Evolutionary conservation across 2,797 vertebrate genomes (phyloP), one percentile per base, ranked within the genome.

Genomic region (Sebastolobus altivelis): DNA sequence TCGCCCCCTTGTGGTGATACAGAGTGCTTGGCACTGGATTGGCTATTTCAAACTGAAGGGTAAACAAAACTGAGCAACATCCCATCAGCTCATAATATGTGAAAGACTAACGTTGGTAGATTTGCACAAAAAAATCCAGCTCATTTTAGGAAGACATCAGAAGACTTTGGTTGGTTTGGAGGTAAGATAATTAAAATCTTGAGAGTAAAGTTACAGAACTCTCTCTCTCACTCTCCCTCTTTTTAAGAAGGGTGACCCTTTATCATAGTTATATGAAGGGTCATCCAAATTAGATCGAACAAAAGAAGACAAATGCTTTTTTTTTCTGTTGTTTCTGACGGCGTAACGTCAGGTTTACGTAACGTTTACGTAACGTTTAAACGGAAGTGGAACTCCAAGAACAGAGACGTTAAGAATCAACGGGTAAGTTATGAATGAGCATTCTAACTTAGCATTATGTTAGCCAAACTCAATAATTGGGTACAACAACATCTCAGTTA

Each of bases 41-140:
- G 84, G 75, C 18, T 68, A 0, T 55, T 90, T 91, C 70, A 77
- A 90, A 85, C n/a, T 29, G 1, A 2, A 33, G 25, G 10, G 22
- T 73, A 49, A 80, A 84, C 35, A 75, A 37, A 12, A 18, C 2
- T 20, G 6, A 40, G 55, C 9, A 10, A n/a, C 46, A n/a, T 52
- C 46, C 46, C 46, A 20, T 52, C 43, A 46, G 43, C 16, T 49
- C 16, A 49, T 20, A 25, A 25, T 49, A 49, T 49, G 43, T 49
- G 43, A n/a, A 52, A 52, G 0, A 52, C 8, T 1, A n/a, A 25
- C 25, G 25, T 25, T 25, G 25, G 49, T 52, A n/a, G 18, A 52
- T 52, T 0, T 37, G 9, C 4, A 8, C 7, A 37, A 43, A 4
- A 43, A 25, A 25, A 25, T 29, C 2, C 46, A n/a, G 13, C 2